Percentiles rank a stretch among this genome's conserved stretches.
These are phyloP conservation scores for Isotomurus palustris DNA, from an alignment of 2,888 invertebrate genomes.

Conservation along the genomic window DNA sequence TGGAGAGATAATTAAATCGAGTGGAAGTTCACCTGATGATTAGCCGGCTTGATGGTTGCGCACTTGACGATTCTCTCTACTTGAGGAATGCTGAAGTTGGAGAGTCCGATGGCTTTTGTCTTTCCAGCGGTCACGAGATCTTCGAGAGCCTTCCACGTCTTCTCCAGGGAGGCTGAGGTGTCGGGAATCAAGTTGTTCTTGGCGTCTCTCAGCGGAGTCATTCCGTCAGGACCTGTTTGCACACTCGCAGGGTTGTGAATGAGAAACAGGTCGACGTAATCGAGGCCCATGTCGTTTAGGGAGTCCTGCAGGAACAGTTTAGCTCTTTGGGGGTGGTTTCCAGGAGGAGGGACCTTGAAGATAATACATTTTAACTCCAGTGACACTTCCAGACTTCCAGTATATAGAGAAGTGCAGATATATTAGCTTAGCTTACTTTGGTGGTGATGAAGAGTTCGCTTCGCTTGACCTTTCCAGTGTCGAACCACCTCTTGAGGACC, in stretches of 20 bases:
- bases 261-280: conserved; percentile 76
- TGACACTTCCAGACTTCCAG: background rate
- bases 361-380: background rate
- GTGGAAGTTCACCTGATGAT: conserved; percentile 53
- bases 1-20: background rate
- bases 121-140: conserved; percentile 63
- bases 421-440: conserved; percentile 60
- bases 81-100: conserved; percentile 74
- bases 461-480: conserved; percentile 62
- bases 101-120: conserved; percentile 73
- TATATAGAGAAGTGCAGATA: background rate
- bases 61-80: conserved; percentile 61
- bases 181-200: conserved; percentile 12
- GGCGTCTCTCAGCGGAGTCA: background rate
- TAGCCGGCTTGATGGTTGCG: conserved; percentile 60
- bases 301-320: conserved; percentile 31
- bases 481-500: conserved; percentile 66
- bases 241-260: conserved; percentile 68
- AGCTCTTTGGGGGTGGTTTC: conserved; percentile 15
- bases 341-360: conserved; percentile 32
- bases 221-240: conserved; percentile 16
- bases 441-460: conserved; percentile 79
- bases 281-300: conserved; percentile 64
- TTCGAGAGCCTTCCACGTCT: conserved; percentile 54
- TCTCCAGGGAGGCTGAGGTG: conserved; percentile 1